A percentile compares a stretch with the other conserved stretches of the same genome.
These are phyloP conservation scores for Neomonachus schauinslandi DNA, from an alignment of 2,113 vertebrate genomes.

Conservation along the genomic window DNA sequence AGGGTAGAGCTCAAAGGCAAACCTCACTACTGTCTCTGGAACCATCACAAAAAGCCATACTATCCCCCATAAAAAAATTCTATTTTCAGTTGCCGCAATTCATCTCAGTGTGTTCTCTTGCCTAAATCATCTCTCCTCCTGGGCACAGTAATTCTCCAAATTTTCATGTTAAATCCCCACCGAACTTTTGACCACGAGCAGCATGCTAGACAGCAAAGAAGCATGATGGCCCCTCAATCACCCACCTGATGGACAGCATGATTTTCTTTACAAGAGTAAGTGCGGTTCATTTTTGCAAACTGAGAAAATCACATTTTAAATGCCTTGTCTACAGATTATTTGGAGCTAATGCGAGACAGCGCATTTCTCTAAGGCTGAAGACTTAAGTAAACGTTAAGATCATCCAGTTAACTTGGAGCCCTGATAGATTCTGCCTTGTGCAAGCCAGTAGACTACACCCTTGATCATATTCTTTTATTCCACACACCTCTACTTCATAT, in stretches of 20 bases:
- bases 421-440: not conserved
- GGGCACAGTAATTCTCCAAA: not conserved
- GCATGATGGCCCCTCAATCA: not conserved
- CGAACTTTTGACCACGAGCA: not conserved
- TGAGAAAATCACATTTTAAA: conserved; percentile 28
- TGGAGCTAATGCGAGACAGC: not conserved
- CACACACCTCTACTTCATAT: not conserved
- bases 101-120: not conserved
- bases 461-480: not conserved
- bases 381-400: not conserved
- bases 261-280: not conserved
- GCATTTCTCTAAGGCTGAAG: not conserved
- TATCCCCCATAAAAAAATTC: not conserved
- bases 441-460: not conserved
- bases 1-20: not conserved
- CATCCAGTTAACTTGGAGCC: not conserved
- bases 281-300: conserved; percentile 12
- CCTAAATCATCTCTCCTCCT: not conserved
- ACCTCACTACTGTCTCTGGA: not conserved
- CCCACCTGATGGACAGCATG: not conserved
- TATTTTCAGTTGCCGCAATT: not conserved
- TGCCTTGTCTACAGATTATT: not conserved
- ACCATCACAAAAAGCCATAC: not conserved
- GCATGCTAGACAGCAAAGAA: not conserved
- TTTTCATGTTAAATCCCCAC: not conserved